These are phyloP conservation scores for Onychomys leucogaster DNA, from an alignment of 2,797 vertebrate species.

Conservation along the genomic window DNA sequence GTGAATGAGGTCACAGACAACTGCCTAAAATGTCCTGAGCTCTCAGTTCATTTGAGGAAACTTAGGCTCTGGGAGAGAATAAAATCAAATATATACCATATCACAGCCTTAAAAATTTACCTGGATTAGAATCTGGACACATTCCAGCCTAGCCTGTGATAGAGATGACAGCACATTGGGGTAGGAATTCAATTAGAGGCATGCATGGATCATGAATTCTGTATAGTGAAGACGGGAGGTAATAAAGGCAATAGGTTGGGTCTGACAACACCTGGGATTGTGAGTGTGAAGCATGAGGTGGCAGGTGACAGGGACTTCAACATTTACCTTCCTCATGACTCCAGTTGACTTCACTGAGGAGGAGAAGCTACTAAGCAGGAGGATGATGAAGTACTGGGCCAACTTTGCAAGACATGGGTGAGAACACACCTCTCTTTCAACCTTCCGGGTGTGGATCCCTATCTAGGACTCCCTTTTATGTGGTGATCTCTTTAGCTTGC, in stretches of 20 bases:
- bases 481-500: background rate
- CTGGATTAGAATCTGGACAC: background rate
- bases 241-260: background rate
- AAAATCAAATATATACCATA: background rate
- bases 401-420: slow-evolving; percentile 91
- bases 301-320: background rate
- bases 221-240: background rate
- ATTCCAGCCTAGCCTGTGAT: background rate
- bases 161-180: background rate
- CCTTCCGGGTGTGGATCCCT: accelerated
- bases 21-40: accelerated
- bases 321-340: background rate
- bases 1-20: background rate
- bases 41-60: background rate
- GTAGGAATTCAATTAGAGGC: background rate
- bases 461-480: background rate
- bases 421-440: slow-evolving; percentile 57
- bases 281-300: no score
- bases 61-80: background rate
- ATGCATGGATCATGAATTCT: background rate
- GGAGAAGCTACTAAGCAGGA: slow-evolving; percentile 87
- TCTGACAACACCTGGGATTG: background rate
- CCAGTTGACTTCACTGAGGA: slow-evolving; percentile 84
- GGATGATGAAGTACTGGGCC: slow-evolving; percentile 89
- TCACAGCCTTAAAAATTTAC: background rate